Conservation (phyloP, 2,888 invertebrate genomes). For the Agelastica alni region DNA sequence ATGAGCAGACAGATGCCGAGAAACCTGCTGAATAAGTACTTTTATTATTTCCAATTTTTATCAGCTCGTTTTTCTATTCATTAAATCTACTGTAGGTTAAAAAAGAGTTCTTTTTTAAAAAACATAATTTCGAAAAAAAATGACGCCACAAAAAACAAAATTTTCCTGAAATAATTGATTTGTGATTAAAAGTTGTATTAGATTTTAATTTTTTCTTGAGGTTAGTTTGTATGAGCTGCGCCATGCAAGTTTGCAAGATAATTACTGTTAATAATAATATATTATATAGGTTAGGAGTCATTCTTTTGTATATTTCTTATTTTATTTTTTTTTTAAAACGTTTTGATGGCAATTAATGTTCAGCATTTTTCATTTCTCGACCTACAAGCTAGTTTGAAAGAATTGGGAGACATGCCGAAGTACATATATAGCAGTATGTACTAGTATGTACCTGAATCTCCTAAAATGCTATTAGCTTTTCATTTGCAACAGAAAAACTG, state of each 20-base stretch:
- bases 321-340: conserved; percentile 24
- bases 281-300: conserved; percentile 38
- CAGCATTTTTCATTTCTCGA: conserved; percentile 29
- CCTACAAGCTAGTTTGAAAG: conserved; percentile 33
- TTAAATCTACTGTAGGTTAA: conserved; percentile 45
- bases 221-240: conserved; percentile 31
- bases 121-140: conserved; percentile 37
- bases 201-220: conserved; percentile 21
- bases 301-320: conserved; percentile 40
- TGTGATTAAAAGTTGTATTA: conserved; percentile 32
- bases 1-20: conserved; percentile 46
- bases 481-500: conserved; percentile 13
- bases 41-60: conserved; percentile 35
- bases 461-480: conserved; percentile 23
- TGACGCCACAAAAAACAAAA: conserved; percentile 30
- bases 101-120: conserved; percentile 27
- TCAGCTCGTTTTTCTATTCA: conserved; percentile 40
- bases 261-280: conserved; percentile 37
- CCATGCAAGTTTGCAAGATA: conserved; percentile 32
- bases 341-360: conserved; percentile 33
- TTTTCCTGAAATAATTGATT: conserved; percentile 30
- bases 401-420: conserved; percentile 36
- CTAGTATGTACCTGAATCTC: conserved; percentile 54
- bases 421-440: conserved; percentile 52
- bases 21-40: conserved; percentile 51